These are phyloP conservation scores for Brachystomella parvula DNA, from an alignment of 1,140 invertebrate genomes.

Conservation along the genomic window DNA sequence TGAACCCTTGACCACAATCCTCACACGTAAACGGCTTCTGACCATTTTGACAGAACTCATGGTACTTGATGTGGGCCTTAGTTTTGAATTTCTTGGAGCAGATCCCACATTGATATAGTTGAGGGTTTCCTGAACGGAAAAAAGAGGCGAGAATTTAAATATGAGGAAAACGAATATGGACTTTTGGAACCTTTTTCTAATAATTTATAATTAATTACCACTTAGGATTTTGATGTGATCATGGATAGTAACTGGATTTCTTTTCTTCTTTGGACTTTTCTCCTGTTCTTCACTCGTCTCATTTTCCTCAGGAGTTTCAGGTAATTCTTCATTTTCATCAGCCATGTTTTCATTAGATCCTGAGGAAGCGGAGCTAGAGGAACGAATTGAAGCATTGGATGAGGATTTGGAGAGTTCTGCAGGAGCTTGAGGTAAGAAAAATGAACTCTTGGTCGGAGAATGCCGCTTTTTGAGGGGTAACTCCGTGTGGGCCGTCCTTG, in stretches of 20 bases:
- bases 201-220: constrained; percentile 15
- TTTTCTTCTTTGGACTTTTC: constrained; percentile 33
- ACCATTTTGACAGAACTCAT: constrained; percentile 38
- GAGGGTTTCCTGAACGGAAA: constrained; percentile 39
- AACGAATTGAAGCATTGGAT: neutral
- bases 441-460: neutral
- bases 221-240: constrained; percentile 32
- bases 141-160: constrained; percentile 42
- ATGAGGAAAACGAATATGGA: neutral
- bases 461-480: neutral
- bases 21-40: constrained; percentile 37
- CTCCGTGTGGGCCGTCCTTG: neutral
- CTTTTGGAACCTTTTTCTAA: neutral
- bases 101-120: constrained; percentile 46
- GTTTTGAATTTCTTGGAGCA: constrained; percentile 51
- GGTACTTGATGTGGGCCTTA: constrained; percentile 45
- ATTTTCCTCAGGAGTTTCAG: neutral
- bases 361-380: neutral
- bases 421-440: too few species aligned
- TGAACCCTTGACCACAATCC: constrained; percentile 38
- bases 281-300: neutral
- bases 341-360: neutral
- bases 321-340: neutral
- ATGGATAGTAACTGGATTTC: constrained; percentile 31
- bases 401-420: neutral